A percentile compares a stretch with the other conserved stretches of the same genome.
Evolutionary conservation across 2,113 vertebrate species (phyloP).

Genomic region (Leucosticte australis): DNA sequence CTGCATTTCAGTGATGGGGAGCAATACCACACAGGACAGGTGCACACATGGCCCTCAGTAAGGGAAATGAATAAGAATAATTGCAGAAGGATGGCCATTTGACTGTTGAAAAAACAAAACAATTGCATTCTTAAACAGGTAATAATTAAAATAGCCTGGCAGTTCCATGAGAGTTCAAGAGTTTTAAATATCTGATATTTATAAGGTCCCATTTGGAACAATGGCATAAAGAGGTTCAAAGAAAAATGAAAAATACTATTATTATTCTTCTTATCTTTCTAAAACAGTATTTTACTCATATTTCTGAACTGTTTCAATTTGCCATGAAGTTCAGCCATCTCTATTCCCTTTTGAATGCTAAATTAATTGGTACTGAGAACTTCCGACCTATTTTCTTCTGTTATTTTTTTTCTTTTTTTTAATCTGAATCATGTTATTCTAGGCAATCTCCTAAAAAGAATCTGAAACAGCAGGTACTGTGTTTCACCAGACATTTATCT

Average conservation of each 20-base stretch:
- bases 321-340: not conserved
- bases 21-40: not conserved
- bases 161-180: accelerated
- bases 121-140: not conserved
- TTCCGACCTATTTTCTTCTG: not conserved
- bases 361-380: constrained; percentile 53
- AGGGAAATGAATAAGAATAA: not conserved
- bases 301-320: constrained; percentile 38
- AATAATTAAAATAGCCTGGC: not conserved
- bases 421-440: not conserved
- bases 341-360: constrained; percentile 10
- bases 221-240: not conserved
- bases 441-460: not conserved
- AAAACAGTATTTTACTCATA: not conserved
- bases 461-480: not conserved
- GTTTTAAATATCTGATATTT: not conserved
- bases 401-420: not conserved
- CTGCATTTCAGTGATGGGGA: not conserved
- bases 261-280: not conserved
- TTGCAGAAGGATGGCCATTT: not conserved
- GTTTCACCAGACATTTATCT: not conserved
- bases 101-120: not conserved
- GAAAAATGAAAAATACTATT: not conserved
- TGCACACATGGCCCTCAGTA: not conserved
- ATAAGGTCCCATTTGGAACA: not conserved